A percentile compares a stretch with the other conserved stretches of the same genome.
Conservation (phyloP, 2,113 vertebrate species). For the Syngnathus typhle region DNA sequence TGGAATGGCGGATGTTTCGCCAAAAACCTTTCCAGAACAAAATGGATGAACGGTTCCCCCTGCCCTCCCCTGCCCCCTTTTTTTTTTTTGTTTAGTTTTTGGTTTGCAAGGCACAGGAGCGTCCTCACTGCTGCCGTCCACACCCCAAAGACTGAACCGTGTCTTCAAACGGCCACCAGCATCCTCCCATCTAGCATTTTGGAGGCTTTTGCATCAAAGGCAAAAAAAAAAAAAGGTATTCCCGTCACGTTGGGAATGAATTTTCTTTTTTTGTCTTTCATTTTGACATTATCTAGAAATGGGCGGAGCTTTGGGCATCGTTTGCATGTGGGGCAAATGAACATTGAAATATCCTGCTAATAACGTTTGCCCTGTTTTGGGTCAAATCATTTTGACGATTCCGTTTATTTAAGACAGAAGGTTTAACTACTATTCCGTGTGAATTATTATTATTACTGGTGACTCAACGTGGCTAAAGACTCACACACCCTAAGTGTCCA, state of each 20-base stretch:
- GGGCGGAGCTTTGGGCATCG: slow-evolving; percentile 54
- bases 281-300: slow-evolving; percentile 43
- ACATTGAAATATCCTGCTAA: slow-evolving; percentile 34
- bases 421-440: slow-evolving; percentile 49
- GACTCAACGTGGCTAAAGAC: slow-evolving; percentile 58
- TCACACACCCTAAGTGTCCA: not conserved
- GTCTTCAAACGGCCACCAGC: slow-evolving; percentile 65
- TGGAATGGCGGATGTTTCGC: slow-evolving; percentile 51
- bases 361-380: slow-evolving; percentile 49
- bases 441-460: slow-evolving; percentile 45
- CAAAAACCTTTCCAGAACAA: slow-evolving; percentile 58
- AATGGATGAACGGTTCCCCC: slow-evolving; percentile 14
- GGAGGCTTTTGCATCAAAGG: slow-evolving; percentile 50
- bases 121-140: slow-evolving; percentile 20
- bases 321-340: slow-evolving; percentile 51
- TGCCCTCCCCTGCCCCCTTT: not conserved
- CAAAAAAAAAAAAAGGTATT: slow-evolving; percentile 25
- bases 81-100: slow-evolving; percentile 28
- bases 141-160: slow-evolving; percentile 53
- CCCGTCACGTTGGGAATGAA: slow-evolving; percentile 21
- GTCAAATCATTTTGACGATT: slow-evolving; percentile 48
- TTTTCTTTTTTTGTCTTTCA: slow-evolving; percentile 36
- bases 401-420: slow-evolving; percentile 60
- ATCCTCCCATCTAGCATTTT: slow-evolving; percentile 47
- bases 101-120: slow-evolving; percentile 45